Conservation (phyloP, 2,797 vertebrate species). For the Limnodromus scolopaceus region DNA sequence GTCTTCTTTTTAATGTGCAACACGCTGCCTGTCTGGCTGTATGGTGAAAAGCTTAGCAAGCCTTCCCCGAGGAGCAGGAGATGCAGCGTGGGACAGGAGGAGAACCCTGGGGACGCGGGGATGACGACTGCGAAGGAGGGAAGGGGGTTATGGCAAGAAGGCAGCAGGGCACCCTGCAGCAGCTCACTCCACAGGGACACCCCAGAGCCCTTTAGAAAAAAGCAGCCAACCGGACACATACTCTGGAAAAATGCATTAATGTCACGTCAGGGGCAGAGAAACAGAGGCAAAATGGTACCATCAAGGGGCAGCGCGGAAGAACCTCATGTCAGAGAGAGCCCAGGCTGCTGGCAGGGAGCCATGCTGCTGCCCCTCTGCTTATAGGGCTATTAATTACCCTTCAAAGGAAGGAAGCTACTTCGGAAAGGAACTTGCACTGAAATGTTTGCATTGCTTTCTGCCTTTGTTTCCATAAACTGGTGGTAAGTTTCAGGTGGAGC, state of each 20-base stretch:
- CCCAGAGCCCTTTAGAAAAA: not conserved
- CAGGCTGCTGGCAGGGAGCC: not conserved
- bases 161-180: not conserved
- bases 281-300: not conserved
- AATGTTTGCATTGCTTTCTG: not conserved
- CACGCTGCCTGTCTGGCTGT: not conserved
- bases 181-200: not conserved
- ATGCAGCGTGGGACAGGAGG: not conserved
- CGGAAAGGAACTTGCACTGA: not conserved
- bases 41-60: not conserved
- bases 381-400: not conserved
- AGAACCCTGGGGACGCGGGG: not conserved
- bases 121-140: not conserved
- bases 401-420: not conserved
- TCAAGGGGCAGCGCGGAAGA: not conserved
- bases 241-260: not conserved
- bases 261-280: not conserved
- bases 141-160: not conserved
- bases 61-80: not conserved
- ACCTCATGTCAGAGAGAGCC: not conserved
- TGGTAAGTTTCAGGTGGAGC: not conserved
- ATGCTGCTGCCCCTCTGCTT: not conserved
- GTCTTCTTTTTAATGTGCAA: not conserved
- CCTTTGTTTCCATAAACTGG: not conserved
- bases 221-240: not conserved